Evolutionary conservation across 2,888 invertebrate species (phyloP).

Genomic region (Troglohyphantes excavatus): DNA sequence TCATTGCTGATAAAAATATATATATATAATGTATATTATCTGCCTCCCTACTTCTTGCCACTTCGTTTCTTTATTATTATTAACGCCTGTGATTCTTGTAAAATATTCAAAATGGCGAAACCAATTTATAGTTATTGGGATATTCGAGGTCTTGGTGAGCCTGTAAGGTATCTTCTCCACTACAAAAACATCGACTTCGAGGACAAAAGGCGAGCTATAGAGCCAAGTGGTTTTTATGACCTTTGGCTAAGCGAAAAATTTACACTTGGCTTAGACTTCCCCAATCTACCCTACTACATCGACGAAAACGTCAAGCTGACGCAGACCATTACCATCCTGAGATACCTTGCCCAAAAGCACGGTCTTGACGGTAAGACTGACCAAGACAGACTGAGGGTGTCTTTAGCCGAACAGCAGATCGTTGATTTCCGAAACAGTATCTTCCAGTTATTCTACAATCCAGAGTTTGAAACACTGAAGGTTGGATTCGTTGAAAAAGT

Average conservation of each 20-base stretch:
- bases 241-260: constrained; percentile 79
- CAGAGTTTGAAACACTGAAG: constrained; percentile 80
- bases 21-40: too few species aligned
- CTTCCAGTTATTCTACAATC: constrained; percentile 82
- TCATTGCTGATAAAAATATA: too few species aligned
- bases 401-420: constrained; percentile 80
- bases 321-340: constrained; percentile 81
- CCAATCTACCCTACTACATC: constrained; percentile 83
- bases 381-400: constrained; percentile 47
- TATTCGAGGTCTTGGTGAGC: constrained; percentile 77
- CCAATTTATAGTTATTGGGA: constrained; percentile 78
- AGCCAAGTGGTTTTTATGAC: constrained; percentile 80
- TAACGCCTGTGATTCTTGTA: too few species aligned
- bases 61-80: too few species aligned
- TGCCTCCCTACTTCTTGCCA: too few species aligned
- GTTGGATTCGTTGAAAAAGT: constrained; percentile 31
- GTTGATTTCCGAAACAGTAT: constrained; percentile 83
- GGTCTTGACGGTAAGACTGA: constrained; percentile 70
- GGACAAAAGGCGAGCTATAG: constrained; percentile 82
- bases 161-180: constrained; percentile 82
- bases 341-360: constrained; percentile 77
- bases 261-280: constrained; percentile 82
- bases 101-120: constrained; percentile 20
- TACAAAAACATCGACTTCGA: constrained; percentile 83
- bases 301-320: constrained; percentile 82